phyloP scores from a whole-genome alignment of 2,113 vertebrate genomes.

The Acrocephalus kingi region DNA sequence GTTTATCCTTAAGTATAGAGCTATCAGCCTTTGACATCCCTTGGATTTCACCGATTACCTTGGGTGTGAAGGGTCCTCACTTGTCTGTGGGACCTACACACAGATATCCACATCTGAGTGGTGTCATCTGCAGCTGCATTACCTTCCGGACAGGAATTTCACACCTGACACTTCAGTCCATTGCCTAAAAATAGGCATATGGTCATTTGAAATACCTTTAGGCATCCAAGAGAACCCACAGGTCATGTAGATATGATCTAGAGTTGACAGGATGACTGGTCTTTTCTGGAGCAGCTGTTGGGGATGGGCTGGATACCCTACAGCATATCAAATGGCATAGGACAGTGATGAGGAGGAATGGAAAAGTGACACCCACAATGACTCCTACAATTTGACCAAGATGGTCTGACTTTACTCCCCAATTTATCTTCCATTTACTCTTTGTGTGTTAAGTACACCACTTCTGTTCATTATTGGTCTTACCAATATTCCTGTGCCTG shows the following conservation, averaged over 20 bases:
- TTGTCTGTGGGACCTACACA: neutral
- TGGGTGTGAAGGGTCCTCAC: neutral
- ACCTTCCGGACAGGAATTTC: neutral
- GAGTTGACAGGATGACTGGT: neutral
- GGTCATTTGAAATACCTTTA: neutral
- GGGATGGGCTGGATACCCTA: fast-evolving
- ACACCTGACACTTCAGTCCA: neutral
- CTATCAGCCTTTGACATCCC: neutral
- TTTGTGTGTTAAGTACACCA: neutral
- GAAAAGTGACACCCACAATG: neutral
- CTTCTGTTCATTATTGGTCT: neutral
- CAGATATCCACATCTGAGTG: neutral
- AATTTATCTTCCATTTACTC: neutral
- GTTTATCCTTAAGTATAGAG: neutral
- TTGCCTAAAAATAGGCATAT: neutral
- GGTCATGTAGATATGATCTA: neutral
- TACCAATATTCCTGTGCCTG: neutral
- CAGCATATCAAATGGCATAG: neutral
- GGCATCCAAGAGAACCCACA: neutral
- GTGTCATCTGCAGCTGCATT: neutral
- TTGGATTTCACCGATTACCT: neutral
- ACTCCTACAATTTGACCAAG: neutral
- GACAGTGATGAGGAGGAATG: neutral
- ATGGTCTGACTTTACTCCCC: neutral
- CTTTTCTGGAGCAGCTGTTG: neutral